phyloP scores from a whole-genome alignment of 2,888 invertebrate genomes.

The Hemithea aestivaria region DNA sequence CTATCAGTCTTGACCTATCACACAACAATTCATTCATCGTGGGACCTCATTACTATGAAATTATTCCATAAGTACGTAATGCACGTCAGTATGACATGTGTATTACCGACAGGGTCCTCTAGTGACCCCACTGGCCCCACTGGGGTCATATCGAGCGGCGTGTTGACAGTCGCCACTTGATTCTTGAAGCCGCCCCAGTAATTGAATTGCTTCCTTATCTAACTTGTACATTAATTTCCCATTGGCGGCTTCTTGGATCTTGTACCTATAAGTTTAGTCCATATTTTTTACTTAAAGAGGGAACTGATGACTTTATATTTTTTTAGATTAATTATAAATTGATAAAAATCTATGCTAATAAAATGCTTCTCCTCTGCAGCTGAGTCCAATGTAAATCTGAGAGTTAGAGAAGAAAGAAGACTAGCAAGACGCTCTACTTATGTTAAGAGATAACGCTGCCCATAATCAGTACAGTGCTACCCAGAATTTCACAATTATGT shows the following conservation, averaged over 20 bases:
- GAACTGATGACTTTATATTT: no score
- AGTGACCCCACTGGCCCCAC: slow-evolving; percentile 49
- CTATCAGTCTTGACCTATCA: slow-evolving; percentile 8
- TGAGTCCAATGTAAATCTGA: no score
- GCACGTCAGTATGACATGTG: slow-evolving; percentile 31
- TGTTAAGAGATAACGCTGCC: no score
- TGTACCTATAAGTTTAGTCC: background rate
- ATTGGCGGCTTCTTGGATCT: slow-evolving; percentile 51
- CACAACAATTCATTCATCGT: slow-evolving; percentile 22
- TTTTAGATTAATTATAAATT: no score
- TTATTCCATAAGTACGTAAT: slow-evolving; percentile 52
- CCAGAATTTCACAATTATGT: no score
- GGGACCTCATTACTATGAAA: slow-evolving; percentile 39
- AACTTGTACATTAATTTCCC: slow-evolving; percentile 62
- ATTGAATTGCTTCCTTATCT: slow-evolving; percentile 58
- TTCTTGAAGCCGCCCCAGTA: slow-evolving; percentile 48
- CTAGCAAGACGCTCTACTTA: no score
- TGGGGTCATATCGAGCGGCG: slow-evolving; percentile 35
- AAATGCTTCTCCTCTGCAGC: no score
- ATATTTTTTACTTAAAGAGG: background rate
- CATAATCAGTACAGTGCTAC: no score
- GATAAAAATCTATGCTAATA: no score
- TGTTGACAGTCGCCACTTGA: slow-evolving; percentile 49
- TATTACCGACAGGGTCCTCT: slow-evolving; percentile 13
- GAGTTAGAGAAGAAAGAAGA: no score